A percentile compares a stretch with the other conserved stretches of the same genome.
Evolutionary conservation across 2,888 invertebrate species (phyloP).

Genomic region (Drosophila birchii): DNA sequence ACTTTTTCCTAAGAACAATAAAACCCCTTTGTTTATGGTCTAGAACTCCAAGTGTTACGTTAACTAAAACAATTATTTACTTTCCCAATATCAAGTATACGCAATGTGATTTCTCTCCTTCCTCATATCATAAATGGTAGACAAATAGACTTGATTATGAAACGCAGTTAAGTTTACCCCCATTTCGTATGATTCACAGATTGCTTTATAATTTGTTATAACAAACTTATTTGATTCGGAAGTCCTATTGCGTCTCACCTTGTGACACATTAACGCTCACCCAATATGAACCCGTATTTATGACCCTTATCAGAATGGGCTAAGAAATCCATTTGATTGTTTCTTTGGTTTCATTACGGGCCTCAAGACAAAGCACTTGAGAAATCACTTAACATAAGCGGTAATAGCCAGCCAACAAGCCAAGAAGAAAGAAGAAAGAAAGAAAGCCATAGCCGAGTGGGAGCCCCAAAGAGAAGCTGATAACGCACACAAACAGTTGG

Average conservation of each 20-base stretch:
- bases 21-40: conserved; percentile 4
- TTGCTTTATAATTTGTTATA: conserved; percentile 32
- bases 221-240: conserved; percentile 26
- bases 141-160: conserved; percentile 22
- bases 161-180: conserved; percentile 29
- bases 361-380: conserved; percentile 52
- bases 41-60: background rate
- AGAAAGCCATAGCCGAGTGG: conserved; percentile 63
- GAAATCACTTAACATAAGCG: conserved; percentile 63
- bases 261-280: conserved; percentile 19
- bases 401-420: conserved; percentile 49
- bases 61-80: conserved; percentile 3
- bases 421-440: conserved; percentile 38
- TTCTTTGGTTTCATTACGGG: conserved; percentile 45
- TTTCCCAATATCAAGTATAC: conserved; percentile 4
- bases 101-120: background rate
- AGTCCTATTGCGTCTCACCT: conserved; percentile 43
- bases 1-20: background rate
- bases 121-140: conserved; percentile 12
- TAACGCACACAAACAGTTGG: conserved; percentile 43
- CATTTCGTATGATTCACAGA: conserved; percentile 30
- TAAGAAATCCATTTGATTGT: conserved; percentile 40
- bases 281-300: conserved; percentile 15
- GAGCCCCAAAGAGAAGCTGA: conserved; percentile 55
- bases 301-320: conserved; percentile 53